These are phyloP conservation scores for Sorex araneus DNA, from an alignment of 2,113 vertebrate species.

Conservation along the genomic window DNA sequence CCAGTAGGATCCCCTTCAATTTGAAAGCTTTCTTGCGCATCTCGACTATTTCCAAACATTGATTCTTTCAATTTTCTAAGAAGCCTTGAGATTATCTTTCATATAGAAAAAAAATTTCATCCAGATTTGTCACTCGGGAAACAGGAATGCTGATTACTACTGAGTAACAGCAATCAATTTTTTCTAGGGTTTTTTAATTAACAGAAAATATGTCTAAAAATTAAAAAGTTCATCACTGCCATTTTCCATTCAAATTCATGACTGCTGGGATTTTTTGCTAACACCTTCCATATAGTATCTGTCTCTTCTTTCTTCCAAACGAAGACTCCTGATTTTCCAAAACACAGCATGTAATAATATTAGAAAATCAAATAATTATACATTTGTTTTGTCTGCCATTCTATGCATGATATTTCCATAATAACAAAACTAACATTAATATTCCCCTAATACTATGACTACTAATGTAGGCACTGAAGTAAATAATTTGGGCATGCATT, in stretches of 20 bases:
- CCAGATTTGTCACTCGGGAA: background rate
- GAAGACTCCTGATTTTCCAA: background rate
- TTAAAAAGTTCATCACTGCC: slow-evolving; percentile 23
- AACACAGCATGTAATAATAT: background rate
- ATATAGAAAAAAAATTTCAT: background rate
- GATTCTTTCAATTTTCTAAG: slow-evolving; percentile 8
- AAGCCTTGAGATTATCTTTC: background rate
- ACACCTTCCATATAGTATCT: background rate
- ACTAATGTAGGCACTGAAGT: background rate
- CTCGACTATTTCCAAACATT: background rate
- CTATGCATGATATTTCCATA: background rate
- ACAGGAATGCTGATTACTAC: slow-evolving; percentile 4
- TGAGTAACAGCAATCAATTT: background rate
- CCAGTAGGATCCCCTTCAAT: background rate
- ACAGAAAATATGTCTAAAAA: background rate
- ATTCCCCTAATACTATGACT: background rate
- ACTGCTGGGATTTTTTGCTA: background rate
- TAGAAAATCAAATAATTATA: background rate
- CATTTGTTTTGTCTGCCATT: slow-evolving; percentile 8
- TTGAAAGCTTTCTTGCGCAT: background rate
- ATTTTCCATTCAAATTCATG: background rate
- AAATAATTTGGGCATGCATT: background rate
- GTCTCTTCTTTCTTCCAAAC: slow-evolving; percentile 3
- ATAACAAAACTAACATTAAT: background rate
- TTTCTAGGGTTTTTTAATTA: background rate